Base-by-base conservation (phyloP, 2,797 vertebrate species). In the Urophycis tenuis region DNA sequence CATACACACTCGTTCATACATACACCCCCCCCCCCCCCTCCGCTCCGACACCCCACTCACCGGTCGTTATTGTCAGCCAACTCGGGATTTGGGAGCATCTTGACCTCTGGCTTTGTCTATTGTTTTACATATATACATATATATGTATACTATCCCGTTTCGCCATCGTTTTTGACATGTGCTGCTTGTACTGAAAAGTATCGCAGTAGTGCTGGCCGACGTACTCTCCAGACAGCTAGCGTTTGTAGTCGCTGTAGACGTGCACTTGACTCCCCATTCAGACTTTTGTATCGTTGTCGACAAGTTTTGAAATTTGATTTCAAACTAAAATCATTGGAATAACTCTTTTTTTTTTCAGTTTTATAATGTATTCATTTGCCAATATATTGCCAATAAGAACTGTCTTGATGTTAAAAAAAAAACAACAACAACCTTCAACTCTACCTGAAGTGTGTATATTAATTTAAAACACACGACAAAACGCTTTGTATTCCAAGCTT, bases 11-110 rank as follows among this genome's bases (percentile, higher is more conserved):
- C n/a, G 11, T 60, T 60, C 8, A n/a, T n/a, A 25, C n/a, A 25
- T 77, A 79, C 78, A 81, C 80, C 85, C 85, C 84, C 71, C 41
- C 29, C 78, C 81, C 80, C 85, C 85, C 84, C 71, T 49, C 29
- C 53, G 25, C 29, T 85, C 53, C 3, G 2, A 67, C 7, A 69
- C 71, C 15, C 74, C 29, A 34, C 78, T 12, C 60, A 67, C 12
- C n/a, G 2, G 22, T 67, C n/a, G n/a, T 67, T 25, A 11, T 67
- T 29, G 25, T 67, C 11, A 60, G 7, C 22, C 41, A 53, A 53
- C 19, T 64, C 53, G 3, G 29, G 60, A 67, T 67, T 67, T 67
- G 60, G 60, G 25, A 67, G 60, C 29, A 67, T 11, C 60, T 25
- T 67, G 29, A 67, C 60, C 60, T 67, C 60, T 67, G 25, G 60